phyloP scores from a whole-genome alignment of 2,113 vertebrate genomes.

The Pangasianodon hypophthalmus region DNA sequence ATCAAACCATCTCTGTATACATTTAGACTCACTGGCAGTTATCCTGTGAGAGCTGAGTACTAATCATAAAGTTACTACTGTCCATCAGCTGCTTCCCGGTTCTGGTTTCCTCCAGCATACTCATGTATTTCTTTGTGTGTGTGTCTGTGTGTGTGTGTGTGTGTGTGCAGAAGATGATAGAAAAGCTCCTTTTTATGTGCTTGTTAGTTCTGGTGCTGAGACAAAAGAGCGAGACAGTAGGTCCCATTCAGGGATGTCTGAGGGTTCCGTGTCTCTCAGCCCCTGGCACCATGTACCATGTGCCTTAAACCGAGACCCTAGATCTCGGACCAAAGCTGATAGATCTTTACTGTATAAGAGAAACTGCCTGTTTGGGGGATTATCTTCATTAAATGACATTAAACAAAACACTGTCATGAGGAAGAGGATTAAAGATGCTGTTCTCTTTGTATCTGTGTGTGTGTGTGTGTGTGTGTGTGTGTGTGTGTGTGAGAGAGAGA shows the following conservation, averaged over 20 bases:
- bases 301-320: conserved; percentile 52
- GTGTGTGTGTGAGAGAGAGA: conserved; percentile 45
- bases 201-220: conserved; percentile 59
- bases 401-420: conserved; percentile 62
- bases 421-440: conserved; percentile 62
- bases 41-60: neutral
- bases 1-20: neutral
- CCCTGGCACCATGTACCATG: conserved; percentile 58
- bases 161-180: conserved; percentile 50
- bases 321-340: conserved; percentile 35
- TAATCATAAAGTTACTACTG: conserved; percentile 14
- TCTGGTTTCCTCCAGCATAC: neutral
- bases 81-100: conserved; percentile 1
- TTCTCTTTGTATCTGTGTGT: neutral
- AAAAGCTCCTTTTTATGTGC: conserved; percentile 44
- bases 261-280: conserved; percentile 62
- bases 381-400: conserved; percentile 70
- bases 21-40: neutral
- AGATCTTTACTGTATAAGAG: conserved; percentile 57
- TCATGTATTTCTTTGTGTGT: neutral
- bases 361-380: conserved; percentile 61
- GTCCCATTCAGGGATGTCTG: conserved; percentile 69
- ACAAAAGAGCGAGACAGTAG: conserved; percentile 66
- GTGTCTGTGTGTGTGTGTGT: neutral
- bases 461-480: neutral